Percentiles rank a stretch among this genome's conserved stretches.
Evolutionary conservation across 2,797 vertebrate species (phyloP).

Genomic region (Leuciscus waleckii): DNA sequence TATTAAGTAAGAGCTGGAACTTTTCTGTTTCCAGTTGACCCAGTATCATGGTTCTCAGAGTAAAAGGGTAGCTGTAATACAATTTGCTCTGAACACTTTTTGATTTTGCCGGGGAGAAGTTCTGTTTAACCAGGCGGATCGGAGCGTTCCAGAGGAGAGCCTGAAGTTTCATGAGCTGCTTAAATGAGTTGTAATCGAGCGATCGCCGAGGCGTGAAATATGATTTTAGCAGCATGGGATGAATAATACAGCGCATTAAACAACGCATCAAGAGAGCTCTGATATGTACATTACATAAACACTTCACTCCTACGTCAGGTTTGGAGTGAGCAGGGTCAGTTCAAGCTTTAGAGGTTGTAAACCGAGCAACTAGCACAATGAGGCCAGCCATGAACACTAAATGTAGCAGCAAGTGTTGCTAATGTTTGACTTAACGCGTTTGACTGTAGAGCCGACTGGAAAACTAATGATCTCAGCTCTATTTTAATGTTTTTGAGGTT

Average conservation of each 20-base stretch:
- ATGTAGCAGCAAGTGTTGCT: not conserved
- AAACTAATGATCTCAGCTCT: conserved; percentile 29
- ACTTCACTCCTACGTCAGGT: conserved; percentile 56
- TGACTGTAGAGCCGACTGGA: conserved; percentile 9
- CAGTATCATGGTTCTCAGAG: not conserved
- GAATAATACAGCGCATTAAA: conserved; percentile 65
- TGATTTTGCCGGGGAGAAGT: conserved; percentile 36
- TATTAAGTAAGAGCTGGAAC: not conserved
- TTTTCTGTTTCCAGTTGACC: not conserved
- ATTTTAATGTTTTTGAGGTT: conserved; percentile 30
- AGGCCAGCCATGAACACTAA: conserved; percentile 16
- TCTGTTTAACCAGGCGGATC: conserved; percentile 40
- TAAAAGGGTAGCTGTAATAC: not conserved
- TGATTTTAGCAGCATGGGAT: conserved; percentile 65
- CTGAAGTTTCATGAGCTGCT: conserved; percentile 49
- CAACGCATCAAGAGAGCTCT: conserved; percentile 53
- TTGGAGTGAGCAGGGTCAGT: conserved; percentile 36
- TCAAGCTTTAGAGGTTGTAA: conserved; percentile 42
- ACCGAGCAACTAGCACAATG: conserved; percentile 16
- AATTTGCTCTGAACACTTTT: conserved; percentile 30
- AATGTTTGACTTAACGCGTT: not conserved
- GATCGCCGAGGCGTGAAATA: conserved; percentile 58
- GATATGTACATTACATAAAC: conserved; percentile 65
- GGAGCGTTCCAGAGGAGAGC: conserved; percentile 27
- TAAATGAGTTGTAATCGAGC: conserved; percentile 62